Evolutionary conservation across 2,113 vertebrate genomes (phyloP).

Genomic region (Motacilla tschutschensis): DNA sequence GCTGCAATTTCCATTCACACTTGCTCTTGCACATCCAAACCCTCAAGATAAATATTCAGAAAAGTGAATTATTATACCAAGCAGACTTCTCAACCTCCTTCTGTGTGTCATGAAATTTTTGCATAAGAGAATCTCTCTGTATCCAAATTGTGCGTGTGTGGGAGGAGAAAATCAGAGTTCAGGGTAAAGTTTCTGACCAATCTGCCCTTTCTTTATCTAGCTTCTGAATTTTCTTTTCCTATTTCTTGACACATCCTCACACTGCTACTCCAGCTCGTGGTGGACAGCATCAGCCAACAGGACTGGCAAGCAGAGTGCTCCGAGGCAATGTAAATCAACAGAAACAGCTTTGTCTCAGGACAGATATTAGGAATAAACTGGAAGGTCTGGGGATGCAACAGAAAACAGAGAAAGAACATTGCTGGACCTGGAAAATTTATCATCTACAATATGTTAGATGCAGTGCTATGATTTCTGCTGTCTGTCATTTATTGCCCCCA

Average conservation of each 20-base stretch:
- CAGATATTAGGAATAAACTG: neutral
- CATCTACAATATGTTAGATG: neutral
- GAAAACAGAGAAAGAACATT: neutral
- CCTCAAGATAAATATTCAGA: neutral
- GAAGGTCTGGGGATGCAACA: neutral
- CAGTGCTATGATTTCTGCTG: neutral
- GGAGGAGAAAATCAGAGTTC: neutral
- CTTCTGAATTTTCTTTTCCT: neutral
- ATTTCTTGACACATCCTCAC: neutral
- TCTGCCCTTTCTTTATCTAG: neutral
- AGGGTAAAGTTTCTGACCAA: neutral
- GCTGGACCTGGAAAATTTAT: neutral
- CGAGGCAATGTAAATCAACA: neutral
- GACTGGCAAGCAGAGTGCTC: neutral
- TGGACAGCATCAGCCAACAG: neutral
- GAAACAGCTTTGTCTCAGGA: neutral
- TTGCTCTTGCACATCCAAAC: neutral
- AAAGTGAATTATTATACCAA: neutral
- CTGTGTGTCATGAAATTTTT: neutral
- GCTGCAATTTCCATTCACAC: neutral
- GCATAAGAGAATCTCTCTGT: neutral
- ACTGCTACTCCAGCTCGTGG: neutral
- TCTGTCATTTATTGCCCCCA: neutral
- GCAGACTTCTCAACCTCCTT: neutral
- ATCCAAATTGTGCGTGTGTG: fast-evolving